Evolutionary conservation across 2,113 vertebrate species (phyloP), one percentile per base, ranked within the genome.

Genomic region (Oncorhynchus masou): DNA sequence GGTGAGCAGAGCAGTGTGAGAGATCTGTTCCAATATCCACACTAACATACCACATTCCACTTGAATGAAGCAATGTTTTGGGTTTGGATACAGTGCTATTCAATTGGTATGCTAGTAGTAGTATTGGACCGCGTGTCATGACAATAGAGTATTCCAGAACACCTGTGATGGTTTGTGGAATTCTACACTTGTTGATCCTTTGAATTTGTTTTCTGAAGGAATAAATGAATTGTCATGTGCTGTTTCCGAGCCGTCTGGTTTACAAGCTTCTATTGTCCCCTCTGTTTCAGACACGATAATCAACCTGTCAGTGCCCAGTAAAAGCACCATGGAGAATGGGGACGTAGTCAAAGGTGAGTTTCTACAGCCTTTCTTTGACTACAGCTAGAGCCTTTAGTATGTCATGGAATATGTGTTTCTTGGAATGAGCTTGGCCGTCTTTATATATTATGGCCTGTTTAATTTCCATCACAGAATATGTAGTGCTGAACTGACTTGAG

Each of bases 271-370:
- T 62, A 7, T n/a, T 62, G 24, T 62, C 5, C 31, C 22, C 13
- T 49, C 29, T 11, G 13, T 27, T 20, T 34, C 73, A 78, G 74
- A 81, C 74, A 71, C 71, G 7, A 94, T 95, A 94, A 95, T 92
- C 86, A 94, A 93, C 93, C 92, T 92, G 86, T 94, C 95, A 91
- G 94, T 95, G 91, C 89, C 83, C 74, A 92, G 89, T 93, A 95
- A 95, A 93, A 79, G 91, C 68, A 87, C 92, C 59, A 89, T 96
- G 93, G 95, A 96, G 84, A 94, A 91, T 74, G 91, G 91, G 54
- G 93, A 96, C 81, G 88, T 88, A 88, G 91, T 78, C 89, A 91
- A 95, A 89, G 94, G 95, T 96, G 88, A 90, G 89, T 74, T 25
- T 20, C 4, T 62, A 45, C 39, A 20, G 16, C 20, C 3, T 49